Percentiles rank a stretch among this genome's conserved stretches.
Evolutionary conservation across 2,888 invertebrate species (phyloP).

Genomic region (Seira musarum): DNA sequence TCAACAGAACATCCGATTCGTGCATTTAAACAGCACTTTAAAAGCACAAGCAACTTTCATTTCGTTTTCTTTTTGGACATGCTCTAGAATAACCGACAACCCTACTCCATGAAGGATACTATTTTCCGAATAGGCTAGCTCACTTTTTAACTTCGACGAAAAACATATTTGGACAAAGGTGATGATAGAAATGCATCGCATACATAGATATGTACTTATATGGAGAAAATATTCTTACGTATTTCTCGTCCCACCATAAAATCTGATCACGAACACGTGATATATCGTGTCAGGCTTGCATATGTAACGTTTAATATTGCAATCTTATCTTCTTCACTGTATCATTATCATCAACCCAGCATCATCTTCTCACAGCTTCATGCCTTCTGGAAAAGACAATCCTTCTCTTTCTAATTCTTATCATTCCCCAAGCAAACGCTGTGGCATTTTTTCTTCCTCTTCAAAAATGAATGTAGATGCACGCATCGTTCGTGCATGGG

Average conservation of each 20-base stretch:
- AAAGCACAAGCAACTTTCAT: no score
- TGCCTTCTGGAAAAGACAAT: background rate
- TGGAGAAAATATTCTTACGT: no score
- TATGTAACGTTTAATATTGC: slow-evolving; percentile 16
- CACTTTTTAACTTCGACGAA: no score
- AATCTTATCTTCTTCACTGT: slow-evolving; percentile 42
- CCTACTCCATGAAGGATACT: no score
- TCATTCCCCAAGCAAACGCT: slow-evolving; percentile 12
- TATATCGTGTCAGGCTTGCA: slow-evolving; percentile 33
- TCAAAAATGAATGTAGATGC: background rate
- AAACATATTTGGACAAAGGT: slow-evolving; percentile 17
- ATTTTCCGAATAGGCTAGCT: slow-evolving; percentile 56
- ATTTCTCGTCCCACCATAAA: no score
- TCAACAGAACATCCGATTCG: no score
- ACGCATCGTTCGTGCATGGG: background rate
- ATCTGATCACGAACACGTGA: slow-evolving; percentile 58
- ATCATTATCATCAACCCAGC: slow-evolving; percentile 28
- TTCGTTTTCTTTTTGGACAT: no score
- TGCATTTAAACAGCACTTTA: no score
- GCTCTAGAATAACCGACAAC: no score
- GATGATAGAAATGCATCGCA: background rate
- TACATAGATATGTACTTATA: slow-evolving; percentile 4
- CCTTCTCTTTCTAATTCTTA: slow-evolving; percentile 17
- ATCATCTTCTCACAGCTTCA: slow-evolving; percentile 14
- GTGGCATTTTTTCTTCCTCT: background rate